Percentiles rank a stretch among this genome's conserved stretches.
Evolutionary conservation across 1,140 invertebrate species (phyloP).

Genomic region (Drosophila asahinai): DNA sequence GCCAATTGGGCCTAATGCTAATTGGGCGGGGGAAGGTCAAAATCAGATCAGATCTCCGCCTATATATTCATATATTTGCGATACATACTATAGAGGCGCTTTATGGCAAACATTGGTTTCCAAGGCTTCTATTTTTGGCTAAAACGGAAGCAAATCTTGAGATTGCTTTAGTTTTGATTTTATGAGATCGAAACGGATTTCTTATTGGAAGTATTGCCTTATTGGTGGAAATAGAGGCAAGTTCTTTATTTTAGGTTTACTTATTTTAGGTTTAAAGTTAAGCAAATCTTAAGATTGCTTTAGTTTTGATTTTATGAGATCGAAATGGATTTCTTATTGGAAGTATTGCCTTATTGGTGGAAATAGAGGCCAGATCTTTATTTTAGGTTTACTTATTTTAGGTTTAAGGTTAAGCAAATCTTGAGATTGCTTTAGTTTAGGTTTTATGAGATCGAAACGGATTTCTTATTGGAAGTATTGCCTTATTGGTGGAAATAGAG

Average conservation of each 20-base stretch:
- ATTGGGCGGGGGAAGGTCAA: slow-evolving; percentile 37
- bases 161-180: slow-evolving; percentile 19
- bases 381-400: neutral
- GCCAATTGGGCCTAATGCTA: slow-evolving; percentile 37
- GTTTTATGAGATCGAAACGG: slow-evolving; percentile 15
- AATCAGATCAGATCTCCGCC: slow-evolving; percentile 27
- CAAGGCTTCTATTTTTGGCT: slow-evolving; percentile 25
- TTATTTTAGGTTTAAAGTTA: neutral
- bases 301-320: slow-evolving; percentile 17
- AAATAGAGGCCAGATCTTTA: neutral
- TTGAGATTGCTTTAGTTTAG: slow-evolving; percentile 15
- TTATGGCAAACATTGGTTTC: slow-evolving; percentile 30
- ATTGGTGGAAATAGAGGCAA: neutral
- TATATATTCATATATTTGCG: slow-evolving; percentile 7
- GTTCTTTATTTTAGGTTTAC: too few relatives aligned
- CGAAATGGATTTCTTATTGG: slow-evolving; percentile 16
- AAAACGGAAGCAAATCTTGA: slow-evolving; percentile 29
- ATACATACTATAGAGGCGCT: neutral
- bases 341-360: neutral
- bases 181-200: slow-evolving; percentile 22
- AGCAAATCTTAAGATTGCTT: slow-evolving; percentile 24
- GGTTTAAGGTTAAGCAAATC: slow-evolving; percentile 8
- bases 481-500: neutral
- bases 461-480: slow-evolving; percentile 9
- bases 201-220: neutral